Evolutionary conservation across 2,113 vertebrate genomes (phyloP), one percentile per base, ranked within the genome.

Genomic region (Thamnophis sirtalis): DNA sequence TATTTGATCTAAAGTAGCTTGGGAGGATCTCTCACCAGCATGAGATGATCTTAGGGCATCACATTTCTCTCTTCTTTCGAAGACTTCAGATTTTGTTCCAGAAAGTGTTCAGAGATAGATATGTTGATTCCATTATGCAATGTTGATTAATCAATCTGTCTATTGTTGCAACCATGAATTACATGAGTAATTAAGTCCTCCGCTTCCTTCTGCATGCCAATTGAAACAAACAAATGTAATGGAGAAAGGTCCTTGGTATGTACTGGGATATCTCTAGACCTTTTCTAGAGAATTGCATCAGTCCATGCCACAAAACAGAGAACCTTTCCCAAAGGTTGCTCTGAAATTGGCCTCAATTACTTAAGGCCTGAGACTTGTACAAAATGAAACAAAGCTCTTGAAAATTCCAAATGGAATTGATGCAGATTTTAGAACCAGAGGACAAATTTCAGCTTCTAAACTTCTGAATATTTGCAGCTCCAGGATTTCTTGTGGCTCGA

Each of bases 91-190:
- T 85, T 89, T 24, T 51, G 50, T 80, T 43, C 17, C 15, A 21
- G 51, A 89, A 51, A 93, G 91, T 95, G 93, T 0, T 0, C 28
- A 19, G 53, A 80, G 54, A 55, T 73, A 49, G 93, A 84, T 86
- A 80, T 93, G 38, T n/a, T 91, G 92, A 49, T 9, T 56, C 58
- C 43, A 9, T 84, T 73, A 56, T 86, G 49, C 94, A 93, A 93
- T 95, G 94, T 91, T 94, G 94, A 84, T 93, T 88, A 89, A 38
- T 84, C 87, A 93, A 53, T 60, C 92, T 93, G 17, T 91, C 93
- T 84, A 50, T 86, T 90, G 89, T 94, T 21, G 88, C 84, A 93
- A 94, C 90, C 7, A 94, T 94, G 89, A 96, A 93, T 94, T 94
- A 91, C 60, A 86, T 73, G 51, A 80, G 80, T 93, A 68, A 90